Base-by-base conservation (phyloP, 2,888 invertebrate species). In the Synanthedon andrenaeformis region DNA sequence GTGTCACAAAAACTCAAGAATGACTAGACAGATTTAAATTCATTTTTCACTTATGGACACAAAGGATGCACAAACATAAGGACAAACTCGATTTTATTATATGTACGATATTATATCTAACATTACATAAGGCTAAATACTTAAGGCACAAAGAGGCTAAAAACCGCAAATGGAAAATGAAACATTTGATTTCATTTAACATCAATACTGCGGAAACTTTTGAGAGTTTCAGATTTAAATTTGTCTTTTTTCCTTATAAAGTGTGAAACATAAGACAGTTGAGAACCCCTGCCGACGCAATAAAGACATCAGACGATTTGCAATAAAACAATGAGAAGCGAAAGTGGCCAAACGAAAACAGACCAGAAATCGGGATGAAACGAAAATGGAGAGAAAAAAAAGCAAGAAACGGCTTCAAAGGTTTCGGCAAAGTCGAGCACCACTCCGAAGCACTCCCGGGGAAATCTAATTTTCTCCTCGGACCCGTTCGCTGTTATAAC, bases 391-490 rank as follows among this genome's bases (percentile, higher is more conserved):
- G 45, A 45, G 13, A 74, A 69, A 75, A 77, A 71, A 70, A 66
- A 66, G 63, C 68, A 69, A 76, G 69, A 8, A 72, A 73, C 70
- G 70, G 67, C 67, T 71, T 69, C 70, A 79, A 79, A 79, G 80
- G 79, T 80, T 81, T 80, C 80, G 80, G 79, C 78, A 77, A 76
- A 78, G 75, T 81, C 76, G 78, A 83, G 82, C 74, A 62, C 70
- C 79, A 79, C 78, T 79, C 72, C 60, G 68, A 78, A 68, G 64
- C 80, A 83, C 82, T 83, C 70, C 62, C 67, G 67, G 73, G 79
- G 72, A 83, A 86, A 86, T 85, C 85, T 83, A 86, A 86, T 86
- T 86, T 86, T 79, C 83, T 79, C 75, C 72, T 79, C 74, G 79
- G 79, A 79, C 79, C 74, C 69, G 61, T 65, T 68, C 71, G 67